Conservation (phyloP, 2,888 invertebrate species). For the Tenthredo scrophulariae region DNA sequence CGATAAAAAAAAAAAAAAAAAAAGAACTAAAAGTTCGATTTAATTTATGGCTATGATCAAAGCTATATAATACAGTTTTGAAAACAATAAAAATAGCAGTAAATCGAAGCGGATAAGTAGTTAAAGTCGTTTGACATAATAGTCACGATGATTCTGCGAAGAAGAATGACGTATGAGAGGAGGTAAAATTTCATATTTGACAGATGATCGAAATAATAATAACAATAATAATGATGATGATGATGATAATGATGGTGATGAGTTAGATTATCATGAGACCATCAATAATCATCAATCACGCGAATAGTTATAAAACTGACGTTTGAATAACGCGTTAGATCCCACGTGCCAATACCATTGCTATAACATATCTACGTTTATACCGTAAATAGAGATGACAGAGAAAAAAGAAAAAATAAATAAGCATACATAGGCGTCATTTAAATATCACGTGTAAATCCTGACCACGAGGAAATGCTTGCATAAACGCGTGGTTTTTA, state of each 20-base stretch:
- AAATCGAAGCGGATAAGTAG: background rate
- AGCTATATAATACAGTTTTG: background rate
- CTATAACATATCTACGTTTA: background rate
- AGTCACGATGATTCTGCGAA: background rate
- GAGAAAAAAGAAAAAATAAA: background rate
- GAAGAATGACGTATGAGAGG: background rate
- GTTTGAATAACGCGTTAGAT: background rate
- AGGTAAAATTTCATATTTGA: background rate
- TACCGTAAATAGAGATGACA: background rate
- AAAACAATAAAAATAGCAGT: background rate
- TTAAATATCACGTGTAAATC: conserved; percentile 30
- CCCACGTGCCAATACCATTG: conserved; percentile 9
- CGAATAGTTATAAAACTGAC: background rate
- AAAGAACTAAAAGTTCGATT: background rate
- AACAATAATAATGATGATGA: background rate
- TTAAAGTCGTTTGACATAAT: background rate
- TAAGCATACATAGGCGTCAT: background rate
- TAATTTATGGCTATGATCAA: background rate
- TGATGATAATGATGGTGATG: background rate
- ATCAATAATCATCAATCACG: background rate
- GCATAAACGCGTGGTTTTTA: conserved; percentile 39
- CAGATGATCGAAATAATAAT: background rate
- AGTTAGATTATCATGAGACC: background rate
- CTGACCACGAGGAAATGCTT: conserved; percentile 31
- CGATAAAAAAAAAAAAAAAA: background rate